Percentiles rank a stretch among this genome's conserved stretches.
Conservation (phyloP, 1,140 invertebrate genomes). For the Galleria mellonella region DNA sequence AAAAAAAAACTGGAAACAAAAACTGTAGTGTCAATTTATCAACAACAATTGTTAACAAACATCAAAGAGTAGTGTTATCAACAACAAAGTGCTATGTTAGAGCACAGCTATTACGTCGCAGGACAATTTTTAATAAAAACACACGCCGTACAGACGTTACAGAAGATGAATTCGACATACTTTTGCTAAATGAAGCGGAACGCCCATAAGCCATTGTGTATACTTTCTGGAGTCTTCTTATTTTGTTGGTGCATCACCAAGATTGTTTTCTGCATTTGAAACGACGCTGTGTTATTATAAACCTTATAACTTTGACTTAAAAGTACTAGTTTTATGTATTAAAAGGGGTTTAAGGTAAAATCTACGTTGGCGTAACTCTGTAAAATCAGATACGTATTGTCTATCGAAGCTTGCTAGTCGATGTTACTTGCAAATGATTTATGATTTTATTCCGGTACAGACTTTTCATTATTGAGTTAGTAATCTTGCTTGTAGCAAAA, state of each 20-base stretch:
- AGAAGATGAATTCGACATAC: constrained; percentile 63
- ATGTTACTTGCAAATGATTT: constrained; percentile 47
- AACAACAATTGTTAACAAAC: background rate
- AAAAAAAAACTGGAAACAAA: too few species aligned
- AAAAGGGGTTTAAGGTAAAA: background rate
- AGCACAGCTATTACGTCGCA: constrained; percentile 31
- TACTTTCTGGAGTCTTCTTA: constrained; percentile 31
- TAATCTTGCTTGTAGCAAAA: background rate
- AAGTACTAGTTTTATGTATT: background rate
- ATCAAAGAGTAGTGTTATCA: background rate
- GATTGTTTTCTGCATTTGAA: constrained; percentile 5
- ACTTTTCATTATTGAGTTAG: too few species aligned
- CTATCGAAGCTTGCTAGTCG: constrained; percentile 32
- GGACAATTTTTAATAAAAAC: constrained; percentile 57
- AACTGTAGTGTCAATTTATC: too few species aligned
- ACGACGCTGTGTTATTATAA: constrained; percentile 12
- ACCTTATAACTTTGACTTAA: constrained; percentile 14
- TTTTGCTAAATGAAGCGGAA: constrained; percentile 68
- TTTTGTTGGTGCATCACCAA: constrained; percentile 31
- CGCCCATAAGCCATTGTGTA: constrained; percentile 51
- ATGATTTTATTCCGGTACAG: constrained; percentile 37
- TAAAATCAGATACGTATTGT: constrained; percentile 47
- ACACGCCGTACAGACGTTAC: constrained; percentile 33
- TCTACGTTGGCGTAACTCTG: constrained; percentile 18
- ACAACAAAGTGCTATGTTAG: constrained; percentile 3